Conservation (phyloP, 2,113 vertebrate species). For the Silurus meridionalis region DNA sequence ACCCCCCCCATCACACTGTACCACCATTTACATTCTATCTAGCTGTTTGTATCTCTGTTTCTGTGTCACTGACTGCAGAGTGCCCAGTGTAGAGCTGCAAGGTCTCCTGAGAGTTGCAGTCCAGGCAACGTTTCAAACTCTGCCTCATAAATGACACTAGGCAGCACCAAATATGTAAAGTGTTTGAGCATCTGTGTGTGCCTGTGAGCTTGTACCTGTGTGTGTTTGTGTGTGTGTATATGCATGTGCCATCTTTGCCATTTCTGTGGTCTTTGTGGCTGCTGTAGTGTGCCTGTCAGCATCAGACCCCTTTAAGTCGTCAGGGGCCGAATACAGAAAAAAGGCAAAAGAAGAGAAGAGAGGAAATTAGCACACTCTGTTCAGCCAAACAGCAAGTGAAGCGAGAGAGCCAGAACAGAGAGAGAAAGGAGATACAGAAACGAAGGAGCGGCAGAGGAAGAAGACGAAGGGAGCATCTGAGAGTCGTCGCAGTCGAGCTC, state of each 20-base stretch:
- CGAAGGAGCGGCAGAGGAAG: conserved; percentile 32
- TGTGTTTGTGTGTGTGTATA: not conserved
- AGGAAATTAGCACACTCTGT: conserved; percentile 1
- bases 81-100: conserved; percentile 10
- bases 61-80: conserved; percentile 36
- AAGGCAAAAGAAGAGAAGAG: conserved; percentile 38
- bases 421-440: conserved; percentile 56
- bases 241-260: conserved; percentile 11
- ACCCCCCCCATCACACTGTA: not conserved
- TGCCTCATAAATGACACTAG: conserved; percentile 15
- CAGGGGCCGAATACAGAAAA: conserved; percentile 57
- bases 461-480: conserved; percentile 56
- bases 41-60: conserved; percentile 28
- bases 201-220: conserved; percentile 6
- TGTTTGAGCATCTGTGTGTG: conserved; percentile 9
- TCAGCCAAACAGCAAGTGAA: conserved; percentile 77
- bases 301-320: conserved; percentile 58
- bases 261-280: conserved; percentile 19
- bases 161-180: not conserved
- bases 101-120: conserved; percentile 20
- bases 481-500: conserved; percentile 74
- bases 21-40: conserved; percentile 10
- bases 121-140: conserved; percentile 9
- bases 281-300: conserved; percentile 43
- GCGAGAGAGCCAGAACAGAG: conserved; percentile 55